Conservation (phyloP, 2,113 vertebrate genomes). For the Melanocharis versteri region DNA sequence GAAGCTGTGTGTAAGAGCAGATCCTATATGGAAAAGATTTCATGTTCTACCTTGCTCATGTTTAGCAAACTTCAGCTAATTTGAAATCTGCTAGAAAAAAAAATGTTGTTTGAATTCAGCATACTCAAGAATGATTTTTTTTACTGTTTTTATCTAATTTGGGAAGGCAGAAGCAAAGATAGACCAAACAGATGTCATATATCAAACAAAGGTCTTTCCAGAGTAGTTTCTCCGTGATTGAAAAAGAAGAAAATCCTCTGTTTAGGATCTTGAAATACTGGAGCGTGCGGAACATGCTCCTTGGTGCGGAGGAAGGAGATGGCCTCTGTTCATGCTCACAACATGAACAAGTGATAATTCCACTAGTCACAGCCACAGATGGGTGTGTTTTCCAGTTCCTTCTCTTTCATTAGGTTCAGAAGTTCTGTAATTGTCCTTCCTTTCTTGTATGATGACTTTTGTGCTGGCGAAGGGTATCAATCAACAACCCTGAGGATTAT, state of each 20-base stretch:
- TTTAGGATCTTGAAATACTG: not conserved
- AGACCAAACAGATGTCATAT: not conserved
- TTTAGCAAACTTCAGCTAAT: not conserved
- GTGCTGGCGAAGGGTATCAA: not conserved
- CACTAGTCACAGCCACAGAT: not conserved
- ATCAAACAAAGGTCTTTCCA: not conserved
- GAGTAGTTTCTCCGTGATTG: not conserved
- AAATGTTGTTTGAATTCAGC: not conserved
- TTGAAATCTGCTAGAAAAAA: not conserved
- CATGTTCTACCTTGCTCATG: not conserved
- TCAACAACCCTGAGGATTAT: not conserved
- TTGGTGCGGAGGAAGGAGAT: not conserved
- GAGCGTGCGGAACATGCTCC: rapidly evolving
- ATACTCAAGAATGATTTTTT: not conserved
- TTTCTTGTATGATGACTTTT: not conserved
- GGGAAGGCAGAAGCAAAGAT: not conserved
- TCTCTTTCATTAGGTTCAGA: not conserved
- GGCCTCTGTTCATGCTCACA: not conserved
- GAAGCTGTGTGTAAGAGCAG: not conserved
- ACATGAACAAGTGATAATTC: not conserved
- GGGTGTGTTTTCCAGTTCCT: not conserved
- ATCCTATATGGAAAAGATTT: not conserved
- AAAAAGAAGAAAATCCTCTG: not conserved
- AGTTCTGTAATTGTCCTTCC: not conserved
- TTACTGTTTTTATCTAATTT: not conserved